Evolutionary conservation across 2,888 invertebrate species (phyloP).

Genomic region (Agrilus biguttatus): DNA sequence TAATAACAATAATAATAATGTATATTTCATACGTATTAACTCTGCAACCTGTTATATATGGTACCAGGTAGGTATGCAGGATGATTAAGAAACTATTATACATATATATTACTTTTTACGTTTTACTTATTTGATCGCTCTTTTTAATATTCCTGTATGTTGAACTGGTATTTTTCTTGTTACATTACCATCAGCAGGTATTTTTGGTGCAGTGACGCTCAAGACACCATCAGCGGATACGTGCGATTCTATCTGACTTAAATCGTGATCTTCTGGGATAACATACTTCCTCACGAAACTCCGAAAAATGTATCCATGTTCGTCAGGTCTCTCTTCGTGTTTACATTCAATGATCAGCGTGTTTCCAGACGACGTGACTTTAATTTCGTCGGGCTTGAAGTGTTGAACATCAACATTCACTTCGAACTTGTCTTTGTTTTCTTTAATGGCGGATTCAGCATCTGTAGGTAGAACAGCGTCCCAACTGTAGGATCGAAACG

Average conservation of each 20-base stretch:
- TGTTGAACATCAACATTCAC: constrained; percentile 64
- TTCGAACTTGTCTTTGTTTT: constrained; percentile 53
- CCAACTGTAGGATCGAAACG: constrained; percentile 18
- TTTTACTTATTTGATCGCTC: too few species aligned
- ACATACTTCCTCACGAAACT: constrained; percentile 63
- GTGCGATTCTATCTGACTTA: constrained; percentile 54
- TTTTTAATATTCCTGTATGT: constrained; percentile 24
- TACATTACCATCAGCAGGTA: constrained; percentile 23
- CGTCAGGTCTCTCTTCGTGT: constrained; percentile 60
- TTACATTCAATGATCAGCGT: constrained; percentile 60
- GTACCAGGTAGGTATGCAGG: too few species aligned
- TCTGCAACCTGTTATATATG: too few species aligned
- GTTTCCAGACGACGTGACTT: constrained; percentile 55
- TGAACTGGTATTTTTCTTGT: constrained; percentile 33
- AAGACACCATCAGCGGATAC: constrained; percentile 64
- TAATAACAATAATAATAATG: too few species aligned
- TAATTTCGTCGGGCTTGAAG: constrained; percentile 67
- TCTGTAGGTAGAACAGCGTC: constrained; percentile 42
- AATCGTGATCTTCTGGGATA: constrained; percentile 59
- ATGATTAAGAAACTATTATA: too few species aligned
- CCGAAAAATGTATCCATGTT: constrained; percentile 62
- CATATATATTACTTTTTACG: too few species aligned
- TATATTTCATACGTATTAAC: too few species aligned
- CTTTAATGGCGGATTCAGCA: constrained; percentile 38
- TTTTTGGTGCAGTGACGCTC: constrained; percentile 48